Evolutionary conservation across 1,140 invertebrate species (phyloP).

Genomic region (Drosophila nigrodunni): DNA sequence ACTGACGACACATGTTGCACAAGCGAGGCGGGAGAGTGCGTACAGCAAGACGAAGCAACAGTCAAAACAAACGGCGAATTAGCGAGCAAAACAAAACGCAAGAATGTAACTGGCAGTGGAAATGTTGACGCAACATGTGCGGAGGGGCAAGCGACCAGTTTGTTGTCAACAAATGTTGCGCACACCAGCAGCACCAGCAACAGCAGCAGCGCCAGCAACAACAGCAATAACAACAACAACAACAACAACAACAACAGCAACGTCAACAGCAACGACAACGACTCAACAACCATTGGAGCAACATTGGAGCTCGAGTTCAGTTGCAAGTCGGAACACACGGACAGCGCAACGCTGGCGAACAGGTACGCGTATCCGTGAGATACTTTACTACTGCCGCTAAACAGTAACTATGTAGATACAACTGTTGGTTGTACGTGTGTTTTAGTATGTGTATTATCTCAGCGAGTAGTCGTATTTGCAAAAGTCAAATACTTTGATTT

Average conservation of each 20-base stretch:
- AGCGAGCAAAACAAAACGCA: conserved; percentile 71
- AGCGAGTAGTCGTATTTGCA: background rate
- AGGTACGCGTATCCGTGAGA: conserved; percentile 70
- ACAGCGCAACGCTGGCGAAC: conserved; percentile 71
- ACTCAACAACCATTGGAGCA: conserved; percentile 52
- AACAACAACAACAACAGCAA: conserved; percentile 31
- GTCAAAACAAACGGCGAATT: conserved; percentile 52
- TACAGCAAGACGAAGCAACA: conserved; percentile 33
- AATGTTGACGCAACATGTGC: conserved; percentile 62
- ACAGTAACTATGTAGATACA: conserved; percentile 17
- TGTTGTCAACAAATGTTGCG: conserved; percentile 52
- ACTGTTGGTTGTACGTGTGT: background rate
- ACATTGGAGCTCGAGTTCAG: conserved; percentile 62
- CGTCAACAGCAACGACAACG: conserved; percentile 22
- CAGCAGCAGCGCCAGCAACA: conserved; percentile 30
- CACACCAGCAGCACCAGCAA: conserved; percentile 31
- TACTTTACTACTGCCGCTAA: conserved; percentile 31
- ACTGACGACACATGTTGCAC: conserved; percentile 36
- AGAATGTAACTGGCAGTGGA: conserved; percentile 26
- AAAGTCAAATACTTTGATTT: conserved; percentile 21
- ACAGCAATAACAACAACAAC: conserved; percentile 28
- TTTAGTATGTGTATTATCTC: background rate
- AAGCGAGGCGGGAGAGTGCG: conserved; percentile 12
- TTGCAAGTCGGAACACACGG: conserved; percentile 82
- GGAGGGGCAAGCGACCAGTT: conserved; percentile 61